A percentile compares a stretch with the other conserved stretches of the same genome.
phyloP scores from a whole-genome alignment of 2,113 vertebrate genomes.

The Octodon degus region DNA sequence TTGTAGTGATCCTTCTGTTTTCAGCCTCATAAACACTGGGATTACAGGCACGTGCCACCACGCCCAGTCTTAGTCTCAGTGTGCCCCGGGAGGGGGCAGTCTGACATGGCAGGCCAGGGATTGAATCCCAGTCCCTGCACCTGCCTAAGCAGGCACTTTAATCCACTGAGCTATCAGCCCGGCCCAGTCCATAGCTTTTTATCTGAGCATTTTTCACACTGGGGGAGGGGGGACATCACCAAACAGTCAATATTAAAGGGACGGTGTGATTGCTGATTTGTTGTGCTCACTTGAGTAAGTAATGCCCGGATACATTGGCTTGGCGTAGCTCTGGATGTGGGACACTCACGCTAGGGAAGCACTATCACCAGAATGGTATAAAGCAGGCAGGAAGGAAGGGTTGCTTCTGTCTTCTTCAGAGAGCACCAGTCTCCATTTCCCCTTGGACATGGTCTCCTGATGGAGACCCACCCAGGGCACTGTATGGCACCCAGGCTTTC shows the following conservation, averaged over 20 bases:
- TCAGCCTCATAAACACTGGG: too few relatives aligned
- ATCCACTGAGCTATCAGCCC: too few relatives aligned
- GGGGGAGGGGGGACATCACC: background rate
- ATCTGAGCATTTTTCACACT: background rate
- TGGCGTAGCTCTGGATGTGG: background rate
- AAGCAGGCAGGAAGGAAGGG: background rate
- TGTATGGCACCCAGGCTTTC: background rate
- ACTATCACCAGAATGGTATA: background rate
- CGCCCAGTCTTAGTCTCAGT: too few relatives aligned
- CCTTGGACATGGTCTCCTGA: background rate
- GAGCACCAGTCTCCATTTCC: background rate
- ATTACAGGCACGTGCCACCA: too few relatives aligned
- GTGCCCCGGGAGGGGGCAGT: too few relatives aligned
- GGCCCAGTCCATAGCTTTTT: background rate
- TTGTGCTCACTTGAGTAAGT: background rate
- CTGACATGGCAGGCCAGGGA: too few relatives aligned
- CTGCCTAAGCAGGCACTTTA: too few relatives aligned
- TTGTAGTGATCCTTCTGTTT: too few relatives aligned
- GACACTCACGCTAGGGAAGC: background rate
- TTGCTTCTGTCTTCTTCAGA: background rate
- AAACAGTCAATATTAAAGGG: background rate
- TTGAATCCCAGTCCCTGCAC: too few relatives aligned
- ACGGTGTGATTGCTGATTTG: background rate
- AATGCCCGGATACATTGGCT: background rate
- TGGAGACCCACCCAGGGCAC: background rate